A percentile compares a stretch with the other conserved stretches of the same genome.
These are phyloP conservation scores for Silurus glanis DNA, from an alignment of 2,113 vertebrate genomes.

Conservation along the genomic window DNA sequence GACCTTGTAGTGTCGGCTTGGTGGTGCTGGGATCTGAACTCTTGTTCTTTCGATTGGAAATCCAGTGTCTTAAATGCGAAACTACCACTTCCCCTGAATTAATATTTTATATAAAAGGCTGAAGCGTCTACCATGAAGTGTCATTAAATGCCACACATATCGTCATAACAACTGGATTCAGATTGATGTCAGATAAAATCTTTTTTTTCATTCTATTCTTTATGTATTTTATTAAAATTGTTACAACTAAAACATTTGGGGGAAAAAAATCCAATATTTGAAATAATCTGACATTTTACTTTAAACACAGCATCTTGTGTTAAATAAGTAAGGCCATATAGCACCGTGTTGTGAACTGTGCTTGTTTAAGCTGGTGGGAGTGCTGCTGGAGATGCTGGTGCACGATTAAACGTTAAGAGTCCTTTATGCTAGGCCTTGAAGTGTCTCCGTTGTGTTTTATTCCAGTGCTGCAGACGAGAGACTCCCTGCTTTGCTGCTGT, in stretches of 20 bases:
- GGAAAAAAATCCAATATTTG: background rate
- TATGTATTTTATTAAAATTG: too few species aligned
- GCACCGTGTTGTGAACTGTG: background rate
- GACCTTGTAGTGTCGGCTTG: too few species aligned
- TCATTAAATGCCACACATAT: too few species aligned
- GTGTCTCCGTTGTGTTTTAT: background rate
- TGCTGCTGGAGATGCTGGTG: background rate
- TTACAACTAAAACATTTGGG: too few species aligned
- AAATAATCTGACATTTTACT: background rate
- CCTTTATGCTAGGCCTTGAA: background rate
- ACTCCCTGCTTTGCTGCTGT: slow-evolving; percentile 2
- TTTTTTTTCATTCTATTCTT: background rate
- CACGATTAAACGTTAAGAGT: background rate
- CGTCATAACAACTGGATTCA: background rate
- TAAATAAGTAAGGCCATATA: background rate
- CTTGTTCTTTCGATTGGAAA: too few species aligned
- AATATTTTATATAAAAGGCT: too few species aligned
- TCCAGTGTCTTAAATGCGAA: too few species aligned
- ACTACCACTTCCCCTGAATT: too few species aligned
- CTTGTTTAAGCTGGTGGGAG: background rate
- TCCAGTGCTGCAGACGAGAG: slow-evolving; percentile 23
- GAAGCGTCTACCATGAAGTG: too few species aligned
- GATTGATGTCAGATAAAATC: background rate
- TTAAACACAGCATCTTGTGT: background rate
- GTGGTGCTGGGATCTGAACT: too few species aligned